Evolutionary conservation across 2,888 invertebrate species (phyloP).

Genomic region (Tenthredo mesomela): DNA sequence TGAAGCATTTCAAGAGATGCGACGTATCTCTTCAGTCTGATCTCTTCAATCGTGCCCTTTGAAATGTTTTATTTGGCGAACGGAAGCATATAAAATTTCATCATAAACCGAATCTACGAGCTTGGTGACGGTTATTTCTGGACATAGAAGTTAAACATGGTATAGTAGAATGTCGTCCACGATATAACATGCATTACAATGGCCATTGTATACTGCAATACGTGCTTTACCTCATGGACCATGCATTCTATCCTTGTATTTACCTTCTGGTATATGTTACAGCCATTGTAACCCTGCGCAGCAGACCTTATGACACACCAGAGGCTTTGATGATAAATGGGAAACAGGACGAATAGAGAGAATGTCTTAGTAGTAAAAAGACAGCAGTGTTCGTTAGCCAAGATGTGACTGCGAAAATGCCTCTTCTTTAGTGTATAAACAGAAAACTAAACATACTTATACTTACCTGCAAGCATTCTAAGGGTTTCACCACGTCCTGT

Average conservation of each 20-base stretch:
- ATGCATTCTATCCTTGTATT: background rate
- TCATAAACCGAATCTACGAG: background rate
- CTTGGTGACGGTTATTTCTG: background rate
- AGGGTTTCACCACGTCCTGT: background rate
- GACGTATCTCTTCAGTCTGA: background rate
- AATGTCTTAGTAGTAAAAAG: background rate
- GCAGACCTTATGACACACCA: background rate
- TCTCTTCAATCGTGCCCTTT: background rate
- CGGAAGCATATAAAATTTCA: background rate
- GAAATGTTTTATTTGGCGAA: background rate
- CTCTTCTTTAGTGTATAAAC: background rate
- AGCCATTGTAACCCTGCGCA: background rate
- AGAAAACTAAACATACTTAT: background rate
- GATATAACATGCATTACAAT: constrained; percentile 1
- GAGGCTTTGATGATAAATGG: background rate
- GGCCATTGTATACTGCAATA: background rate
- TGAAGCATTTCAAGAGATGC: background rate
- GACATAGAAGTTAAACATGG: background rate
- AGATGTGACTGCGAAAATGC: background rate
- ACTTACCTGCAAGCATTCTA: constrained; percentile 8
- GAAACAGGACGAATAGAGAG: background rate
- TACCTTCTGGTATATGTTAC: background rate
- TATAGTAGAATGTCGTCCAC: background rate
- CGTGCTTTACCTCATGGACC: background rate
- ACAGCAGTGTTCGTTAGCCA: background rate